Base-by-base conservation (phyloP, 2,113 vertebrate species). In the Sphaerodactylus townsendi region DNA sequence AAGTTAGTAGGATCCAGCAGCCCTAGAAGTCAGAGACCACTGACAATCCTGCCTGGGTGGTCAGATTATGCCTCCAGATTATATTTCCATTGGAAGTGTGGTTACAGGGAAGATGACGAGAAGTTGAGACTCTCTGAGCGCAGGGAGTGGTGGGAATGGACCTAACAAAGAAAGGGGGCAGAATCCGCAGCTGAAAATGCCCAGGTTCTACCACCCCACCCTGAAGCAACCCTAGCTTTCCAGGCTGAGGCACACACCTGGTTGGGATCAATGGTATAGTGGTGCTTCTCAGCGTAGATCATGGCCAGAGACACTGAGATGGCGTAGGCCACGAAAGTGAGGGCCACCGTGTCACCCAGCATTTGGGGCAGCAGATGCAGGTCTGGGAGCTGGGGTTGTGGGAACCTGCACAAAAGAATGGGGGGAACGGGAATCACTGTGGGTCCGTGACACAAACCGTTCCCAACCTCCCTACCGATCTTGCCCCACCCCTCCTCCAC, bases 241-340 rank as follows among this genome's bases (percentile, higher is more conserved):
- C 66, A 78, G 68, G 66, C 10, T 70, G 69, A 19, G 48, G 77
- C 91, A 81, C 79, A 97, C 77, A 98, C 98, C 98, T 98, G 98
- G 93, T 98, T 98, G 53, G 97, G 97, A 5, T 98, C 95, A 82
- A 98, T 97, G 44, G 94, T 96, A 77, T 98, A 98, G 83, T 95
- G 95, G 76, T 98, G 97, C 90, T 98, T 98, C 89, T 98, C 97
- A 0, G 98, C 97, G 56, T 98, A 98, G 92, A 98, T 98, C 97
- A 97, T 98, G 4, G 98, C 98, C 93, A 98, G 92, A 6, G 98
- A 98, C 4, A 97, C 95, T 0, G 98, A 98, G 84, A 98, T 96
- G 1, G 97, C 98, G 13, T 98, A 98, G 62, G 97, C 95, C 46
- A 98, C 98, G 87, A 98, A 95, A 0, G 98, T 97, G 39, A 98